A percentile compares a stretch with the other conserved stretches of the same genome.
These are phyloP conservation scores for Sinocyclocheilus anshuiensis DNA, from an alignment of 2,113 vertebrate genomes.

Conservation along the genomic window DNA sequence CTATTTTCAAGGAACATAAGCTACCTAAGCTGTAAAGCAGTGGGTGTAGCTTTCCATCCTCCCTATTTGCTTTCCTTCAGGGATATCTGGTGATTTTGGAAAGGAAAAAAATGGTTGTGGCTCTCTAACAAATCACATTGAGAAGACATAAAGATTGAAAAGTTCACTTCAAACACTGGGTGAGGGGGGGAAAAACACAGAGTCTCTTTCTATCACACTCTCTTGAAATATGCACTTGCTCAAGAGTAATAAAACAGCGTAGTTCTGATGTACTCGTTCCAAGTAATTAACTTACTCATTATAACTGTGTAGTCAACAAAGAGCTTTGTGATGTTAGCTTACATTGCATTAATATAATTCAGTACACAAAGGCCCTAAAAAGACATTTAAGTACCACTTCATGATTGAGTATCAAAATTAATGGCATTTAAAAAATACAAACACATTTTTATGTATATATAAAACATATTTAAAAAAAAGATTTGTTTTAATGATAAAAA, in stretches of 20 bases:
- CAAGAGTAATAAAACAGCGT: neutral
- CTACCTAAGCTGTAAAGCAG: neutral
- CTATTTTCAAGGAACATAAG: conserved; percentile 1
- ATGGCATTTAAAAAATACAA: neutral
- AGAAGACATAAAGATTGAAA: neutral
- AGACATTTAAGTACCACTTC: neutral
- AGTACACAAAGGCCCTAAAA: neutral
- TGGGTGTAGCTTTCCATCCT: neutral
- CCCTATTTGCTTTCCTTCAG: neutral
- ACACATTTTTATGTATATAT: too few relatives aligned
- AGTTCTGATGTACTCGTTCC: neutral
- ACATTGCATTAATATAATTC: conserved; percentile 10
- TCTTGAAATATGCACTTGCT: neutral
- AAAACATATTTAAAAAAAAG: too few relatives aligned
- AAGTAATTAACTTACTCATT: neutral
- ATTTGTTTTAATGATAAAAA: too few relatives aligned
- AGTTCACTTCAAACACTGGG: neutral
- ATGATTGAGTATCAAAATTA: neutral
- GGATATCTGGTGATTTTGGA: neutral
- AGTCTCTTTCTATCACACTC: neutral
- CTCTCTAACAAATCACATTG: neutral
- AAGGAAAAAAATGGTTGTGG: neutral
- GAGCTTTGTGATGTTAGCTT: neutral
- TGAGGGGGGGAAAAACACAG: neutral
- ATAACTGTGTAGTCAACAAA: neutral